phyloP scores from a whole-genome alignment of 2,888 invertebrate genomes.

The Chrysotoxum bicinctum region DNA sequence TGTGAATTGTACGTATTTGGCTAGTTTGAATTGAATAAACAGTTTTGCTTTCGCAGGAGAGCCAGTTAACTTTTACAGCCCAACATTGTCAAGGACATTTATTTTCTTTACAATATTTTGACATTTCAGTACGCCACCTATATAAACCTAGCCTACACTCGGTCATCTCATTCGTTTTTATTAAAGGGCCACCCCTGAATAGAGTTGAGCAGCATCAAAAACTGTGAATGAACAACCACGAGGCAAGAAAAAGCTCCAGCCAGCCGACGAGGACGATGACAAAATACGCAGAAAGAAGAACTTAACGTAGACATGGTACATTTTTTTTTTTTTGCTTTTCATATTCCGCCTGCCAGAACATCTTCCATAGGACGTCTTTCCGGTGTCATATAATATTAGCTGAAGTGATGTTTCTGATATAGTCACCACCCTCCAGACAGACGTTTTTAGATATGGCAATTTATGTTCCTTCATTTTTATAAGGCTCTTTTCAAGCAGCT shows the following conservation, averaged over 20 bases:
- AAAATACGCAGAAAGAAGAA: conserved; percentile 50
- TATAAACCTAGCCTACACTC: not conserved
- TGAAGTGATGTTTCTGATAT: conserved; percentile 40
- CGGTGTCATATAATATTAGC: conserved; percentile 54
- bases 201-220: not conserved
- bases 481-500: conserved; percentile 25
- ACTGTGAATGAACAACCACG: conserved; percentile 51
- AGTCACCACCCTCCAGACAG: conserved; percentile 36
- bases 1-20: too few species aligned
- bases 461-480: conserved; percentile 12
- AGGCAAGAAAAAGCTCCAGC: conserved; percentile 10
- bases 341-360: conserved; percentile 55
- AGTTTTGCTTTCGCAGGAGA: too few species aligned
- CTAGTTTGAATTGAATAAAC: too few species aligned
- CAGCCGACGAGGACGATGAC: conserved; percentile 1
- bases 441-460: not conserved
- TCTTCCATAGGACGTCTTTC: conserved; percentile 51
- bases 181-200: not conserved
- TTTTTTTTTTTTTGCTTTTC: conserved; percentile 4
- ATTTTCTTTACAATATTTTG: too few species aligned
- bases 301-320: conserved; percentile 35
- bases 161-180: too few species aligned
- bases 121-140: too few species aligned
- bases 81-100: too few species aligned
- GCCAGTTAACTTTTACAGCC: too few species aligned